Base-by-base conservation (phyloP, 1,140 invertebrate genomes). In the Colletes latitarsis region DNA sequence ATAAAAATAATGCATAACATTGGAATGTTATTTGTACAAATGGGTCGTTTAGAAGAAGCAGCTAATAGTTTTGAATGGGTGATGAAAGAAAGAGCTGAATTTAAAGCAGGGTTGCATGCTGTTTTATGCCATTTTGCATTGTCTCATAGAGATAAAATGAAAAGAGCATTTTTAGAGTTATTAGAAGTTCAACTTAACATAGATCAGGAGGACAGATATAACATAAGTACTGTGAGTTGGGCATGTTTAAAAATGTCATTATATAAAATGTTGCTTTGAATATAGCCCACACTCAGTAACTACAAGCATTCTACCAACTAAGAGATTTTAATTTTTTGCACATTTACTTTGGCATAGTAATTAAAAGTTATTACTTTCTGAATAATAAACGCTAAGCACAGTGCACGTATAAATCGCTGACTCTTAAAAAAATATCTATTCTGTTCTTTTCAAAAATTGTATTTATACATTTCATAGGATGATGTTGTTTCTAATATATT, bases 1-100 rank as follows among this genome's bases (percentile, higher is more conserved):
- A 96, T 98, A 82, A 99, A 99, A 94, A 98, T 99, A 71, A 99
- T 99, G 96, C 98, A 99, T 92, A 99, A 99, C 89, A 99, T 99
- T 91, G 99, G 98, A 0, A 96, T 99, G 77, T 94, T 99, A 12
- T 97, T 99, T 92, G 97, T 99, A 0, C 97, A 97, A 91, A 97
- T 99, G 96, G 98, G 97, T 10, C 98, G 99, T 91, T 98, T 98
- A 91, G 96, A 97, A 84, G 98, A 99, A 92, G 99, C 99, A 0
- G 96, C 98, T 49, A 97, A 97, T 17, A 98, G 98, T 90, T 99
- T 99, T 94, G 99, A 99, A 92, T 99, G 98, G 93, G 99, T 99
- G 71, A 99, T 99, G 98, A 96, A 97, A 76, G 98, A 99, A 91
- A 96, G 97, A 86, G 96, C 98, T 1, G 97, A 98, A 89, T 98